Base-by-base conservation (phyloP, 2,888 invertebrate species). In the Cristatella mucedo region DNA sequence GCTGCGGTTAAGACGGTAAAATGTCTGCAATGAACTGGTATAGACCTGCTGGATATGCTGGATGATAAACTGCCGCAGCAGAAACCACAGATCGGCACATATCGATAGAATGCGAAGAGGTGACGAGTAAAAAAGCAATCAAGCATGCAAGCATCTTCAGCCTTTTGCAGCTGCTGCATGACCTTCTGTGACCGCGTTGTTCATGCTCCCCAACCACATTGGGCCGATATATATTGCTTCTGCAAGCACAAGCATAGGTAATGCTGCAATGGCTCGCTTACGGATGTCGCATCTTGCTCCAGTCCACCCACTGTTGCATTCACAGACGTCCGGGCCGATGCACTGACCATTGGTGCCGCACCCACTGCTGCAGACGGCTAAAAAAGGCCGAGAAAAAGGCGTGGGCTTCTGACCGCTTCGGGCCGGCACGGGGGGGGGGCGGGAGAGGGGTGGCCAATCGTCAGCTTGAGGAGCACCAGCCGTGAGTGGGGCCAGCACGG, bases 271-370 rank as follows among this genome's bases (percentile, higher is more conserved):
- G 26, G 21, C 5, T 36, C n/a, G 26, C 19, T 36, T 22, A 36
- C 36, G 24, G 22, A 26, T 36, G 13, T 21, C 19, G 19, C 36
- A 36, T 36, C 18, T 36, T 4, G 18, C 5, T 36, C 36, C 36
- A 13, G 36, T 26, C 36, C 36, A 36, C 4, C 36, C 36, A 36
- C 13, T 19, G 4, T 21, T 6, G 24, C 36, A 36, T 22, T 29
- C 11, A 29, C 36, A 36, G 6, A 36, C 36, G 9, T 29, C 36
- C 7, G 36, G 36, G 18, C 24, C 13, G n/a, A 22, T 18, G 18
- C 36, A 36, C 5, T 36, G 24, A 4, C 36, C 36, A 22, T 36
- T 21, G 18, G 21, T 13, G n/a, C n/a, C n/a, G 26, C 36, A 36
- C 22, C 36, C 36, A 18, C 15, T 19, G n/a, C 26, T 19, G 18